A percentile compares a stretch with the other conserved stretches of the same genome.
Evolutionary conservation across 2,113 vertebrate species (phyloP).

Genomic region (Dolichallabes microphthalmus): DNA sequence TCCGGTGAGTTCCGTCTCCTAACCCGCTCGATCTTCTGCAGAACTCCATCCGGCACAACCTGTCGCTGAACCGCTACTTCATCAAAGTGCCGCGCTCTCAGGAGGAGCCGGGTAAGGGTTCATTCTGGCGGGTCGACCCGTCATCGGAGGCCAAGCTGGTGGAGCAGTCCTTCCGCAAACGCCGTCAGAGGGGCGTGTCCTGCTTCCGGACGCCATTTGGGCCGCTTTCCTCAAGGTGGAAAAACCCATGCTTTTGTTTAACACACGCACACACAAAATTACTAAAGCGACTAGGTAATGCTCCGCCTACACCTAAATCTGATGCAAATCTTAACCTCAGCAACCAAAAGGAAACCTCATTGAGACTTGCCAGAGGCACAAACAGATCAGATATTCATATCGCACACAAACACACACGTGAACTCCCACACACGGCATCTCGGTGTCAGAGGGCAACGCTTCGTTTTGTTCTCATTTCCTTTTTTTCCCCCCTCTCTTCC

Average conservation of each 20-base stretch:
- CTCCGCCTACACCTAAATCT: neutral
- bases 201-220: conserved; percentile 98
- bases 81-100: conserved; percentile 98
- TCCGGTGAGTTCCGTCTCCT: neutral
- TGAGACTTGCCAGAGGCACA: neutral
- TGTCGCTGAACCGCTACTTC: conserved; percentile 98
- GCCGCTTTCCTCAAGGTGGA: conserved; percentile 92
- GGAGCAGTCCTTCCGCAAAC: conserved; percentile 96
- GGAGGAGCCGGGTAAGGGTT: conserved; percentile 96
- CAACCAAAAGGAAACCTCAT: neutral
- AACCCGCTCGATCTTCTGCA: conserved; percentile 56
- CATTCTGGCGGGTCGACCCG: conserved; percentile 96
- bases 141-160: conserved; percentile 93
- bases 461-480: conserved; percentile 41
- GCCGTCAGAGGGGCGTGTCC: conserved; percentile 92
- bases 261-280: neutral
- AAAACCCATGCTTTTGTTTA: neutral
- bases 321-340: neutral
- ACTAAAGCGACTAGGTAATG: neutral
- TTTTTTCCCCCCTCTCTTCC: conserved; percentile 22
- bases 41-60: conserved; percentile 99
- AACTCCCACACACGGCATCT: neutral
- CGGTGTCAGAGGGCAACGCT: conserved; percentile 18
- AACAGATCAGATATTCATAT: neutral
- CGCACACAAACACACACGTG: neutral